A percentile compares a stretch with the other conserved stretches of the same genome.
These are phyloP conservation scores for Pentamera pediparva DNA, from an alignment of 53 echinoderm and acorn worm species.

Conservation along the genomic window DNA sequence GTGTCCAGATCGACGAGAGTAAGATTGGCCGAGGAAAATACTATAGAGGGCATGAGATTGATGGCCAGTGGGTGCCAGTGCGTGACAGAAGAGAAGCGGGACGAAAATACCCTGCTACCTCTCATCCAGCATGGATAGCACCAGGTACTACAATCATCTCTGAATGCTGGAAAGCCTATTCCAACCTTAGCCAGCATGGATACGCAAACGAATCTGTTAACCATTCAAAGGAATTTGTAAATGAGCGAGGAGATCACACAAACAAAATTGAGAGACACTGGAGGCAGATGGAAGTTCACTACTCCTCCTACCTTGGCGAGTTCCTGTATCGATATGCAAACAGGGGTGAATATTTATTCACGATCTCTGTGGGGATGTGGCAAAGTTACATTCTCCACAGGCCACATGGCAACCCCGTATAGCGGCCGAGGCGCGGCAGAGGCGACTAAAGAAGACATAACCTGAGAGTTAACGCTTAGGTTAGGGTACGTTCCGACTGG, in stretches of 20 bases:
- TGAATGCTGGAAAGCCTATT: conserved; percentile 36
- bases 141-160: conserved; percentile 30
- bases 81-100: conserved; percentile 19
- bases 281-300: conserved; percentile 27
- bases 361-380: conserved; percentile 16
- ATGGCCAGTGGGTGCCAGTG: conserved; percentile 57
- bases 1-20: conserved; percentile 25
- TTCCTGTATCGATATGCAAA: conserved; percentile 45
- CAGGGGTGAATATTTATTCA: conserved; percentile 16
- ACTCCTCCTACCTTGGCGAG: conserved; percentile 16
- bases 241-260: conserved; percentile 5
- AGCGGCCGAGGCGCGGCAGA: no score
- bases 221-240: conserved; percentile 45
- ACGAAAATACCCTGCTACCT: conserved; percentile 30
- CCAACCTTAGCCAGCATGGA: conserved; percentile 21
- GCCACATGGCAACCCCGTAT: no score
- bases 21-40: conserved; percentile 33
- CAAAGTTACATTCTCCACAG: not conserved
- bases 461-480: no score
- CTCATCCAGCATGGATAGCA: conserved; percentile 31
- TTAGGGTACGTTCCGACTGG: no score
- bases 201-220: conserved; percentile 44
- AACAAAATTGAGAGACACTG: conserved; percentile 43
- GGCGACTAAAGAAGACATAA: no score
- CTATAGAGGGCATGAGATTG: conserved; percentile 13